phyloP scores from a whole-genome alignment of 2,888 invertebrate species.

The Cancer borealis region DNA sequence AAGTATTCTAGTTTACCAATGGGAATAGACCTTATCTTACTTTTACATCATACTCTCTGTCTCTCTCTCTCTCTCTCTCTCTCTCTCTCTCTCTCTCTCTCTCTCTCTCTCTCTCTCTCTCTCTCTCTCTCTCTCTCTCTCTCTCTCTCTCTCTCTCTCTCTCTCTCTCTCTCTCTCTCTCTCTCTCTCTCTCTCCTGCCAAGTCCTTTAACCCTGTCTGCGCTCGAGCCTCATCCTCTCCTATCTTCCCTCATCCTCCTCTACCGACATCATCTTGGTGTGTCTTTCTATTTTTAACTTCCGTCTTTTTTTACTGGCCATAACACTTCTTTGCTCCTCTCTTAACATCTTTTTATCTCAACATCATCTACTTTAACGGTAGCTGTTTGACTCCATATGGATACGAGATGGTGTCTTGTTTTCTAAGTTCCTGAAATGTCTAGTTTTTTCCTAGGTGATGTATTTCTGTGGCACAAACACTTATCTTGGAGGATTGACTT shows the following conservation, averaged over 20 bases:
- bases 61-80: too few relatives aligned
- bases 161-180: not conserved
- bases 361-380: too few relatives aligned
- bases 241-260: not conserved
- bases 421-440: not conserved
- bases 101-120: not conserved
- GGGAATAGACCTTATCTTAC: too few relatives aligned
- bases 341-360: too few relatives aligned
- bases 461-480: not conserved
- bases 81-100: not conserved
- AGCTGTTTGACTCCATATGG: too few relatives aligned
- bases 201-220: not conserved
- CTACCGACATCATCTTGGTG: not conserved
- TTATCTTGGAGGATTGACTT: not conserved
- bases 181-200: not conserved
- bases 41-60: not conserved
- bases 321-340: too few relatives aligned
- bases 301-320: too few relatives aligned
- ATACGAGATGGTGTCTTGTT: not conserved
- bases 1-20: not conserved
- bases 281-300: too few relatives aligned
- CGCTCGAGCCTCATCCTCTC: not conserved
- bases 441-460: not conserved
- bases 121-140: not conserved
- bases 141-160: not conserved